phyloP scores from a whole-genome alignment of 30 jellyfish, hydroid and myxozoan species.

The Cassiopea xamachana region DNA sequence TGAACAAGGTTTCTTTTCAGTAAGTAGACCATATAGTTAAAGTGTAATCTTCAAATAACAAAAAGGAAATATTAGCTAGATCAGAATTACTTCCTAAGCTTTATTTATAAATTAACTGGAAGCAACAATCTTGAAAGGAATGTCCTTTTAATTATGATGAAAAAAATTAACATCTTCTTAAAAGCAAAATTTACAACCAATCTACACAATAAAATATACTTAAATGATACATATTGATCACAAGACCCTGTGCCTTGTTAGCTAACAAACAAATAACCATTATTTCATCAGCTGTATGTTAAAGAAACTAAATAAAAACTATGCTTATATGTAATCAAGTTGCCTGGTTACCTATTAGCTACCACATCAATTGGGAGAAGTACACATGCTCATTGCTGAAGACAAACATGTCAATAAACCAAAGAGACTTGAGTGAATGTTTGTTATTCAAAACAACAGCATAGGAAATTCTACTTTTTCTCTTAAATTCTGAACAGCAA shows the following conservation, averaged over 20 bases:
- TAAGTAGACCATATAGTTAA: too few relatives aligned
- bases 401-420: too few relatives aligned
- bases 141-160: background rate
- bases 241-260: slow-evolving; percentile 6
- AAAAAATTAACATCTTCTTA: background rate
- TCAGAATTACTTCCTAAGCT: too few relatives aligned
- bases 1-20: too few relatives aligned
- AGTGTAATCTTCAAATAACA: too few relatives aligned
- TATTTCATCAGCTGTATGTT: background rate
- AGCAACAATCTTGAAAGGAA: background rate
- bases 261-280: background rate
- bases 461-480: too few relatives aligned
- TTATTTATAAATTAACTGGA: background rate
- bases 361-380: background rate
- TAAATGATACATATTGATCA: background rate
- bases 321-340: background rate
- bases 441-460: too few relatives aligned
- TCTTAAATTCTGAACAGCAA: too few relatives aligned
- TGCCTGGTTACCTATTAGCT: background rate
- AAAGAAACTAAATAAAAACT: background rate
- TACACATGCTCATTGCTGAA: too few relatives aligned
- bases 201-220: background rate
- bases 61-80: too few relatives aligned
- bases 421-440: too few relatives aligned
- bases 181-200: background rate